A percentile compares a stretch with the other conserved stretches of the same genome.
Conservation (phyloP, 2,113 vertebrate species). For the Conger conger region DNA sequence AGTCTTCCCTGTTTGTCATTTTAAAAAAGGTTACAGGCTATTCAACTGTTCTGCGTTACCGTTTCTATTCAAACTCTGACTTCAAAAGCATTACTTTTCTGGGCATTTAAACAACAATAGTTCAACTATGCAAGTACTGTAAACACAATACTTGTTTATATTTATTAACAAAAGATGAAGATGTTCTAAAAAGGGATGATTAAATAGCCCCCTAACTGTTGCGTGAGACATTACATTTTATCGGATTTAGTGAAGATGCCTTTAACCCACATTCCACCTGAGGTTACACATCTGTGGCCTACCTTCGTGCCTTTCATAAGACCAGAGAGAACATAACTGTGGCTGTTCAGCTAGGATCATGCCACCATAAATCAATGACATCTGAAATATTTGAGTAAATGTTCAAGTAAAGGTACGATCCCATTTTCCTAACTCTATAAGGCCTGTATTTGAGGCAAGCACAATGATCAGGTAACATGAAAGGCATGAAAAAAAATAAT, state of each 20-base stretch:
- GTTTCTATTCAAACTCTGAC: no score
- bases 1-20: background rate
- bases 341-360: background rate
- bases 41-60: background rate
- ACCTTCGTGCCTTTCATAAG: background rate
- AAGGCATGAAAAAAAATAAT: constrained; percentile 6
- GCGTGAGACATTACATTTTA: background rate
- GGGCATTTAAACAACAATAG: no score
- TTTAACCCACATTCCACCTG: background rate
- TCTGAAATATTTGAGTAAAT: background rate
- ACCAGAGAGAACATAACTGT: background rate
- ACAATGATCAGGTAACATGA: background rate
- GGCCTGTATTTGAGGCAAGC: background rate
- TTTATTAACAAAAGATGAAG: background rate
- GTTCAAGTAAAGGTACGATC: background rate
- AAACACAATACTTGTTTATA: background rate
- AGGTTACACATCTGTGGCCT: background rate
- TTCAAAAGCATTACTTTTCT: no score
- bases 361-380: background rate
- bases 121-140: no score
- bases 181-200: background rate
- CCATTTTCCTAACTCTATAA: background rate
- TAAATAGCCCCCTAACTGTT: background rate
- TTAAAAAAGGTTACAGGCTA: background rate
- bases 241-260: constrained; percentile 12